Evolutionary conservation across 1,140 invertebrate genomes (phyloP).

Genomic region (Piezodorus guildinii): DNA sequence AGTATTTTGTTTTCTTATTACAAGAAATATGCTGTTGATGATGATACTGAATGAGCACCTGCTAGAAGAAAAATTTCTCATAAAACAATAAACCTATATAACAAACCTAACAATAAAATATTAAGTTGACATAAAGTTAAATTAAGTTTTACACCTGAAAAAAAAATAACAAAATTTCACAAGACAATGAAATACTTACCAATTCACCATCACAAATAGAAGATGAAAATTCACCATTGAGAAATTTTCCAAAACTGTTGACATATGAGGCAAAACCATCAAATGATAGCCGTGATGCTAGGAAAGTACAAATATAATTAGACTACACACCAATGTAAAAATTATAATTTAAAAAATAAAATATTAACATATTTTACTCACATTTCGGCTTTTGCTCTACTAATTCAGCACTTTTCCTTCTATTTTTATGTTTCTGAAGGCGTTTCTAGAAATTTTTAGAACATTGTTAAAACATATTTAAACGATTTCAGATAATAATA

Average conservation of each 20-base stretch:
- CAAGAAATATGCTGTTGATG: too few relatives aligned
- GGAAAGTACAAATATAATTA: not conserved
- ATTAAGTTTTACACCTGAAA: too few relatives aligned
- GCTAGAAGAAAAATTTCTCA: too few relatives aligned
- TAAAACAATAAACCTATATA: too few relatives aligned
- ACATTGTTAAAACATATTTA: too few relatives aligned
- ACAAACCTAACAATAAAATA: too few relatives aligned
- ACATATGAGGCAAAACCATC: not conserved
- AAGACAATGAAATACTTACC: not conserved
- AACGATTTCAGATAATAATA: too few relatives aligned
- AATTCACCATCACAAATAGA: not conserved
- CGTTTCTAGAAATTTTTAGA: conserved; percentile 2
- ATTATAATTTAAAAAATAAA: not conserved
- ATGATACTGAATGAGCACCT: too few relatives aligned
- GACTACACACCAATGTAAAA: not conserved
- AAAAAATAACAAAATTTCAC: too few relatives aligned
- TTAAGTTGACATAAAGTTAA: not conserved
- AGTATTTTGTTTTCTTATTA: too few relatives aligned
- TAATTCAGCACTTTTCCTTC: conserved; percentile 6
- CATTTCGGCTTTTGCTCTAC: not conserved
- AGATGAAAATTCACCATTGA: conserved; percentile 1
- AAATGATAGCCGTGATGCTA: not conserved
- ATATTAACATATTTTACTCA: not conserved
- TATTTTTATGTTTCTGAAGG: conserved; percentile 6
- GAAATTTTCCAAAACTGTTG: conserved; percentile 3